phyloP scores from a whole-genome alignment of 2,888 invertebrate genomes.

The Allolobophora icterica region DNA sequence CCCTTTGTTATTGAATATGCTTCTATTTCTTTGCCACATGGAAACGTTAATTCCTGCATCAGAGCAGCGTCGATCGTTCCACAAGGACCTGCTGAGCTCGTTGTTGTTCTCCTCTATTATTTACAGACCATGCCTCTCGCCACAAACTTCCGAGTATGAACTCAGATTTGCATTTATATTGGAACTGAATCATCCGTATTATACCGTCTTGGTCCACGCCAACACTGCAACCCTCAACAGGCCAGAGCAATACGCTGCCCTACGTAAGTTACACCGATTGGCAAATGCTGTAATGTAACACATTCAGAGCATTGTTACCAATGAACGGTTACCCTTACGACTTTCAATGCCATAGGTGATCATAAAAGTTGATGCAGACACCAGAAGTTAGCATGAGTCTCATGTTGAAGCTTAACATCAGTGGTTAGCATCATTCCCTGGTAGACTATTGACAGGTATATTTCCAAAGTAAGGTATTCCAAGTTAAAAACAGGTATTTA shows the following conservation, averaged over 20 bases:
- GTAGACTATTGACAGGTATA: too few relatives aligned
- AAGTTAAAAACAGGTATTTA: too few relatives aligned
- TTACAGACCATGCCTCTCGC: not conserved
- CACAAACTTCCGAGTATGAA: constrained; percentile 11
- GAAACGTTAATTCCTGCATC: not conserved
- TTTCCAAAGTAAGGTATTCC: too few relatives aligned
- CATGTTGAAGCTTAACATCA: too few relatives aligned
- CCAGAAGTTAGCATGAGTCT: too few relatives aligned
- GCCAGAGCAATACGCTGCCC: not conserved
- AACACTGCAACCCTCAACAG: not conserved
- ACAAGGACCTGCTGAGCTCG: constrained; percentile 17
- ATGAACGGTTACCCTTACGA: not conserved
- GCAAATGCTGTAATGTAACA: not conserved
- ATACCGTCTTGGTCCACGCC: not conserved
- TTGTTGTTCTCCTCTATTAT: constrained; percentile 17
- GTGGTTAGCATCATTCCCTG: too few relatives aligned
- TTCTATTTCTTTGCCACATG: not conserved
- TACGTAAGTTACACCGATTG: not conserved
- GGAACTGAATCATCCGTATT: constrained; percentile 3
- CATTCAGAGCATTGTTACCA: not conserved
- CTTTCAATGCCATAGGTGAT: not conserved
- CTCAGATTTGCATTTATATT: constrained; percentile 17
- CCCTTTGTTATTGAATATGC: constrained; percentile 5
- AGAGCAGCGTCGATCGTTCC: not conserved
- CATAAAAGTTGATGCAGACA: not conserved